A percentile compares a stretch with the other conserved stretches of the same genome.
Conservation (phyloP, 2,888 invertebrate genomes). For the Heteromyza rotundicornis region DNA sequence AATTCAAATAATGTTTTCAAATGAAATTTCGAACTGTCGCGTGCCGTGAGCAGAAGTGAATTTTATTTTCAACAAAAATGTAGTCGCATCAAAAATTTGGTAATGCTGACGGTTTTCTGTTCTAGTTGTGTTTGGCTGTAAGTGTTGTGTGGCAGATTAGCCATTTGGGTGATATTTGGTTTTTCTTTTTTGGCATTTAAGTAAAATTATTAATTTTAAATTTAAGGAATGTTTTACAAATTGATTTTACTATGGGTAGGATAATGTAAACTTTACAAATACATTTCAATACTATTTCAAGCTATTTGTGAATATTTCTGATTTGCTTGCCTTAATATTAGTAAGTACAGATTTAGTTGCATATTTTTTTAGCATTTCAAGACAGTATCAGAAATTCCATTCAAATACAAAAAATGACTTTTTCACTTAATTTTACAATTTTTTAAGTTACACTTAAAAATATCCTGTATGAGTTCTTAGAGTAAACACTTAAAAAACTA, state of each 20-base stretch:
- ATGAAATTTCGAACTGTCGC: conserved; percentile 39
- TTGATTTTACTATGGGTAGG: too few species aligned
- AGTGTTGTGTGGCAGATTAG: too few species aligned
- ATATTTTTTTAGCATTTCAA: conserved; percentile 6
- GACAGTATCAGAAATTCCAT: conserved; percentile 22
- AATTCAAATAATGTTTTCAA: conserved; percentile 31
- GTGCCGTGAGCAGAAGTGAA: conserved; percentile 1
- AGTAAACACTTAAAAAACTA: background rate
- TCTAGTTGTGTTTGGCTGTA: conserved; percentile 5
- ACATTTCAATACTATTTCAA: background rate
- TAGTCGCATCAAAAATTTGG: too few species aligned
- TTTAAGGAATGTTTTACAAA: conserved; percentile 18
- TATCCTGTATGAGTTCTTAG: too few species aligned
- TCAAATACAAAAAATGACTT: conserved; percentile 23
- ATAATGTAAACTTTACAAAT: background rate
- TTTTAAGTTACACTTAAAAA: too few species aligned
- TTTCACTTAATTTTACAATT: conserved; percentile 10
- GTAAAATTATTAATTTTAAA: background rate
- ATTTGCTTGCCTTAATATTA: conserved; percentile 13
- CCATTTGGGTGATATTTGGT: too few species aligned
- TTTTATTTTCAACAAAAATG: background rate
- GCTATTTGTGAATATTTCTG: conserved; percentile 5
- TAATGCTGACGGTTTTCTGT: background rate
- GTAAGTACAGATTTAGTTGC: conserved; percentile 23
- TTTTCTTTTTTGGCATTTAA: background rate